phyloP scores from a whole-genome alignment of 23 tunicate genomes.

The Pegea sp. region DNA sequence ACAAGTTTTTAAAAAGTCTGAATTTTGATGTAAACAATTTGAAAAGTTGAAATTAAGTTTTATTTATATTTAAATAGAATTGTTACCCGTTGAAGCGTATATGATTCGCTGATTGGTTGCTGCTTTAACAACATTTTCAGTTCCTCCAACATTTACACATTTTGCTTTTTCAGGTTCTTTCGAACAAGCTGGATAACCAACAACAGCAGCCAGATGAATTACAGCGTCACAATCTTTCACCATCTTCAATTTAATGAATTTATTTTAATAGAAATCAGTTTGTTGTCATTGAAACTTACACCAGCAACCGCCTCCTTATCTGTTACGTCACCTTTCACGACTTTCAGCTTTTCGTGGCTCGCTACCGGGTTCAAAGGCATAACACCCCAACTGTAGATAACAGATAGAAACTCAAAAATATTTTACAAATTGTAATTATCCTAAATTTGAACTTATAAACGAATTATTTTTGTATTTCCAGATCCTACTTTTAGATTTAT shows the following conservation, averaged over 20 bases:
- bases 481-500: too few species aligned
- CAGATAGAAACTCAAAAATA: too few species aligned
- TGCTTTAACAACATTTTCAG: slow-evolving; percentile 33
- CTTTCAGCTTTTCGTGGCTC: slow-evolving; percentile 24
- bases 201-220: slow-evolving; percentile 95
- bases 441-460: too few species aligned
- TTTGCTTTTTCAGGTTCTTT: slow-evolving; percentile 83
- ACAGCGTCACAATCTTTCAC: slow-evolving; percentile 59
- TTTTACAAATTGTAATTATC: too few species aligned
- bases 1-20: too few species aligned
- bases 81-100: slow-evolving; percentile 97
- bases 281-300: slow-evolving; percentile 6
- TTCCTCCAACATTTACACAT: slow-evolving; percentile 56
- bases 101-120: slow-evolving; percentile 36
- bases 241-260: slow-evolving; percentile 8
- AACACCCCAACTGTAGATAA: slow-evolving; percentile 70
- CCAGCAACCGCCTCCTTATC: slow-evolving; percentile 15
- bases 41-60: too few species aligned
- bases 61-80: too few species aligned
- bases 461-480: too few species aligned
- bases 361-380: slow-evolving; percentile 33
- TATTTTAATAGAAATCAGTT: background rate
- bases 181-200: slow-evolving; percentile 94
- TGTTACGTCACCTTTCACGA: slow-evolving; percentile 59
- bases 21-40: too few species aligned